Evolutionary conservation across 1,140 invertebrate genomes (phyloP).

Genomic region (Drosophila parabipectinata): DNA sequence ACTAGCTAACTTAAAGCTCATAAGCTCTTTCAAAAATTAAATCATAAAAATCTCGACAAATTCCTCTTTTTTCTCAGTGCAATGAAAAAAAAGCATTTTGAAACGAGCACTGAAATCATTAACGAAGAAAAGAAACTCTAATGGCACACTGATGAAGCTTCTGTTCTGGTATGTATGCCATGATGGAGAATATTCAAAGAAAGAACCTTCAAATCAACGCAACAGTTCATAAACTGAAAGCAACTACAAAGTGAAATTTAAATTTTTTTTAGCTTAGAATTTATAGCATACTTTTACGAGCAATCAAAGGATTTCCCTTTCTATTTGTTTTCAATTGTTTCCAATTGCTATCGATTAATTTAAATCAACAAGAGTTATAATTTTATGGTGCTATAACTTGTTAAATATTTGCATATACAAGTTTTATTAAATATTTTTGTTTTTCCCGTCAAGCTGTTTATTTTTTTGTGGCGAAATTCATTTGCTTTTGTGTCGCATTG

Average conservation of each 20-base stretch:
- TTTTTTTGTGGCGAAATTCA: slow-evolving; percentile 46
- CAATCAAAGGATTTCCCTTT: not conserved
- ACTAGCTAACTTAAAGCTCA: too few relatives aligned
- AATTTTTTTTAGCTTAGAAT: slow-evolving; percentile 18
- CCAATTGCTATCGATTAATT: slow-evolving; percentile 7
- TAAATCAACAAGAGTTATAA: slow-evolving; percentile 34
- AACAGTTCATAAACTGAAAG: slow-evolving; percentile 26
- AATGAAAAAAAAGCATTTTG: not conserved
- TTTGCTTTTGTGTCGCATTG: slow-evolving; percentile 37
- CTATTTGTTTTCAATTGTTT: not conserved
- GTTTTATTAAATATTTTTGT: slow-evolving; percentile 47
- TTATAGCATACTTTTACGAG: slow-evolving; percentile 25
- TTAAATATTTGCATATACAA: slow-evolving; percentile 13
- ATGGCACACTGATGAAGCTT: slow-evolving; percentile 33
- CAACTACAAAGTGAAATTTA: slow-evolving; percentile 33
- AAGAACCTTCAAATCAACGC: slow-evolving; percentile 19
- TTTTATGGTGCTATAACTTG: not conserved
- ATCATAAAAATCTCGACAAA: not conserved
- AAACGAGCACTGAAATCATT: slow-evolving; percentile 38
- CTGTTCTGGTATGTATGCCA: slow-evolving; percentile 11
- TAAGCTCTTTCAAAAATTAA: too few relatives aligned
- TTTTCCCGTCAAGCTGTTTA: slow-evolving; percentile 11
- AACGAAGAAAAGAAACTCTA: slow-evolving; percentile 47
- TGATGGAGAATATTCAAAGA: slow-evolving; percentile 19
- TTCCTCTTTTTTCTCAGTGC: not conserved